phyloP scores from a whole-genome alignment of 2,113 vertebrate genomes.

The Castor canadensis region DNA sequence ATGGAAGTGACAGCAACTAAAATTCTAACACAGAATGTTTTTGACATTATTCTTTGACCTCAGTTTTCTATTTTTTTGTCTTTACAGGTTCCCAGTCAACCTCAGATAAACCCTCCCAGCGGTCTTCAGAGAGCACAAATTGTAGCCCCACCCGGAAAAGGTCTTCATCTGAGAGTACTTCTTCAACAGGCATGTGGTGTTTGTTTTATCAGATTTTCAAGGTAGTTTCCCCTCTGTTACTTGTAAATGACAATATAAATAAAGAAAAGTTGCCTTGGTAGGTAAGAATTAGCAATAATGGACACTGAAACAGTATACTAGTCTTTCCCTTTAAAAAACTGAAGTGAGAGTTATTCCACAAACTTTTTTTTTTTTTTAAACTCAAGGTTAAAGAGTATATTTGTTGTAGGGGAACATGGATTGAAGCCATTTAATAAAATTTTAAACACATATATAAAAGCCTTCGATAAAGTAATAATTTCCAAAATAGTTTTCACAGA shows the following conservation, averaged over 20 bases:
- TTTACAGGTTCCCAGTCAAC: conserved; percentile 80
- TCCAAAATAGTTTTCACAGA: not conserved
- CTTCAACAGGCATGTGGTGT: conserved; percentile 83
- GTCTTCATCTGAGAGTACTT: conserved; percentile 84
- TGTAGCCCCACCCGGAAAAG: conserved; percentile 87
- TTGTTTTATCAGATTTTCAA: not conserved
- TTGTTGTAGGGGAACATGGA: not conserved
- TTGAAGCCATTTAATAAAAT: not conserved
- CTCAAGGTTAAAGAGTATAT: not conserved
- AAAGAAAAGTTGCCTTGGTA: not conserved
- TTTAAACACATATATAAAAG: not conserved
- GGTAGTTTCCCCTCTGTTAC: not conserved
- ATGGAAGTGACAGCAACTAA: conserved; percentile 35
- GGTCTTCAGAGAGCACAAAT: conserved; percentile 81
- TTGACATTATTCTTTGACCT: not conserved
- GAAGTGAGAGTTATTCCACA: not conserved
- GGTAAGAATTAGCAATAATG: not conserved
- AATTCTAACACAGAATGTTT: not conserved
- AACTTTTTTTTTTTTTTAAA: too few species aligned
- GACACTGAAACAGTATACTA: not conserved
- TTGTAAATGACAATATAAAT: not conserved
- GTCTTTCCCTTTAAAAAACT: not conserved
- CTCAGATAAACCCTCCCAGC: conserved; percentile 84
- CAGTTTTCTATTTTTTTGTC: conserved; percentile 54
- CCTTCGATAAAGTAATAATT: not conserved